Percentiles rank a stretch among this genome's conserved stretches.
phyloP scores from a whole-genome alignment of 2,113 vertebrate species.

The Apteryx mantelli region DNA sequence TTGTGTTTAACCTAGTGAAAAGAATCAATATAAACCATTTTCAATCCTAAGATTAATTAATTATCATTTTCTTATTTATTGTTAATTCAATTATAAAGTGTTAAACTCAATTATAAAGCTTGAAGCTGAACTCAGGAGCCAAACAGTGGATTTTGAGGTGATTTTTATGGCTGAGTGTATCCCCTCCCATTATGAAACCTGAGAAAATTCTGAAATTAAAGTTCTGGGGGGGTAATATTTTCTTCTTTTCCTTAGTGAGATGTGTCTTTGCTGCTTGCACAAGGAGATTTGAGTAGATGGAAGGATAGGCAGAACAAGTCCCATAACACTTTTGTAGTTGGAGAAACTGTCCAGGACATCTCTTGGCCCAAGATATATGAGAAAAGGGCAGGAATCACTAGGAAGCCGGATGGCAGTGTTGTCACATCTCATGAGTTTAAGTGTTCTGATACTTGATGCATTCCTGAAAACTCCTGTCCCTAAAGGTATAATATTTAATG shows the following conservation, averaged over 20 bases:
- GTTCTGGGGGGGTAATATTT: background rate
- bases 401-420: conserved; percentile 70
- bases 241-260: background rate
- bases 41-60: background rate
- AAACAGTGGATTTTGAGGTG: background rate
- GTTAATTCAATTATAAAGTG: background rate
- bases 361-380: background rate
- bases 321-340: background rate
- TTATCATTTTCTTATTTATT: background rate
- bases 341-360: background rate
- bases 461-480: background rate
- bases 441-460: background rate
- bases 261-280: background rate
- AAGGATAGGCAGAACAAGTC: background rate
- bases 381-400: background rate
- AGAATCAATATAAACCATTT: background rate
- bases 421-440: background rate
- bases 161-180: background rate
- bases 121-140: background rate
- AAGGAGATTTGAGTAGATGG: fast-evolving
- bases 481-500: background rate
- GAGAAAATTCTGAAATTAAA: background rate
- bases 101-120: background rate
- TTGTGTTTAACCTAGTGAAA: background rate
- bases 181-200: background rate